Evolutionary conservation across 2,113 vertebrate genomes (phyloP).

Genomic region (Poecile atricapillus): DNA sequence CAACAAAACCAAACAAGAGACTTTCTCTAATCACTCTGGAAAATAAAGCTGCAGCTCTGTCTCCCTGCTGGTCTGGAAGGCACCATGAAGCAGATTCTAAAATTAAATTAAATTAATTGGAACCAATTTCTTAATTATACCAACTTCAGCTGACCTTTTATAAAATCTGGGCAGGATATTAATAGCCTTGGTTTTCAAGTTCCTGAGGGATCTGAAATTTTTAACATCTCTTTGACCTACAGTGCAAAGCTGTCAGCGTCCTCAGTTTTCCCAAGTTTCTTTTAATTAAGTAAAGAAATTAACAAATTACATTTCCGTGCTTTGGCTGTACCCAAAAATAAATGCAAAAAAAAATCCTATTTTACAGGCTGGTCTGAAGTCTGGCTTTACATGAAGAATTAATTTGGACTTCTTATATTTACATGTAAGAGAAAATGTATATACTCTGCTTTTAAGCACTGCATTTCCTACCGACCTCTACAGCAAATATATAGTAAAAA

Average conservation of each 20-base stretch:
- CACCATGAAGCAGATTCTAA: not conserved
- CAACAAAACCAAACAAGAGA: not conserved
- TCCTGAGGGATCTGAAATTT: not conserved
- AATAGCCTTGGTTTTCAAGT: not conserved
- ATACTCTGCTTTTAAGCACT: not conserved
- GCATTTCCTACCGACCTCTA: not conserved
- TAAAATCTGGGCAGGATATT: not conserved
- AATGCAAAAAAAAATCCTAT: not conserved
- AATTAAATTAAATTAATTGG: conserved; percentile 38
- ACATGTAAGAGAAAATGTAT: not conserved
- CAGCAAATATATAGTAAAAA: not conserved
- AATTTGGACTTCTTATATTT: not conserved
- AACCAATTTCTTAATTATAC: conserved; percentile 50
- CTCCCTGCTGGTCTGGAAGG: not conserved
- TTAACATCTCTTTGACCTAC: not conserved
- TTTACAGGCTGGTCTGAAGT: not conserved
- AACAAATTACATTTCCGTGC: not conserved
- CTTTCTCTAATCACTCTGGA: not conserved
- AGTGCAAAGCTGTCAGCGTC: not conserved
- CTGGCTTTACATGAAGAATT: not conserved
- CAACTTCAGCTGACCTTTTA: conserved; percentile 12
- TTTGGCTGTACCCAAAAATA: not conserved
- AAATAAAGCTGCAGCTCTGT: not conserved
- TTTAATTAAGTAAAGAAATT: not conserved
- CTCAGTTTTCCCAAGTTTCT: not conserved